A percentile compares a stretch with the other conserved stretches of the same genome.
These are phyloP conservation scores for Amphipoea oculea DNA, from an alignment of 2,888 invertebrate species.

Conservation along the genomic window DNA sequence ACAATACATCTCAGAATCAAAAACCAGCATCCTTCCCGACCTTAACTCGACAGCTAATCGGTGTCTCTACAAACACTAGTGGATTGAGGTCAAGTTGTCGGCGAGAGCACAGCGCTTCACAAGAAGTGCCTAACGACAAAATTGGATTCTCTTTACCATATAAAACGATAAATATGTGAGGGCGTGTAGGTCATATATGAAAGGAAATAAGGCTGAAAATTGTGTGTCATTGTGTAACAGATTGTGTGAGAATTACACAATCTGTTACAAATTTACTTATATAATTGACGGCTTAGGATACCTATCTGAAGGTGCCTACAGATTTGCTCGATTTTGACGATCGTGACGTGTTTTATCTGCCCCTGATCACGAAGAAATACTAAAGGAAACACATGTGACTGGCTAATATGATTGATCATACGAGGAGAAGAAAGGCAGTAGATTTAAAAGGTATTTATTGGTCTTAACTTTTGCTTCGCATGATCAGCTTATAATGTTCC, in stretches of 20 bases:
- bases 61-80: slow-evolving; percentile 23
- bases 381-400: neutral
- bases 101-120: slow-evolving; percentile 27
- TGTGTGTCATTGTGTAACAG: neutral
- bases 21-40: slow-evolving; percentile 6
- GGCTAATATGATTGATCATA: neutral
- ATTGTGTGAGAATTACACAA: neutral
- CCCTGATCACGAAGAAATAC: too few species aligned
- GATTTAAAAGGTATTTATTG: neutral
- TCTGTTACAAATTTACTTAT: neutral
- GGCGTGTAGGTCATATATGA: neutral
- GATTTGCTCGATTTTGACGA: neutral
- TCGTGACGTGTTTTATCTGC: neutral
- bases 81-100: slow-evolving; percentile 52
- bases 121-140: slow-evolving; percentile 50
- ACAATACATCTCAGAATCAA: neutral
- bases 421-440: neutral
- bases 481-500: too few species aligned
- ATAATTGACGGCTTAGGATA: neutral
- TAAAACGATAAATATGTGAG: slow-evolving; percentile 1
- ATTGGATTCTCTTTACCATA: slow-evolving; percentile 38
- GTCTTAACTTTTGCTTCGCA: neutral
- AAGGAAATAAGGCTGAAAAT: neutral
- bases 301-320: neutral
- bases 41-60: slow-evolving; percentile 25